These are phyloP conservation scores for Caradrina kadenii DNA, from an alignment of 2,888 invertebrate genomes.

Conservation along the genomic window DNA sequence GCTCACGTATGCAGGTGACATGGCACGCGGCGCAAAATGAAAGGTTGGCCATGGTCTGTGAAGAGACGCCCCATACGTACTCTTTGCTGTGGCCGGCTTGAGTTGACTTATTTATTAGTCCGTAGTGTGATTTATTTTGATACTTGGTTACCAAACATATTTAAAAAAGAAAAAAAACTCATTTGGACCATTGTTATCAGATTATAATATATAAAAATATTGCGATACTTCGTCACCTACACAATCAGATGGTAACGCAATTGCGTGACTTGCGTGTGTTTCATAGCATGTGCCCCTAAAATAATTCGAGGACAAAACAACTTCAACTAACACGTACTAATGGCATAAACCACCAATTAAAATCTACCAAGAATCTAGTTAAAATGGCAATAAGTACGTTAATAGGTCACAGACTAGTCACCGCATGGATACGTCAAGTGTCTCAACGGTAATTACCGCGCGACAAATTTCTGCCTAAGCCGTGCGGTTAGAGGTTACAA, in stretches of 20 bases:
- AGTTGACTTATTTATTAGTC: not conserved
- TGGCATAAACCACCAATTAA: constrained; percentile 25
- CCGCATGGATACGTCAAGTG: constrained; percentile 48
- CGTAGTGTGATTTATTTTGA: too few relatives aligned
- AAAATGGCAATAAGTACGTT: constrained; percentile 13
- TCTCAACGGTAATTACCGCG: constrained; percentile 29
- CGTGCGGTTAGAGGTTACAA: constrained; percentile 15
- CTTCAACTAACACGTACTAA: not conserved
- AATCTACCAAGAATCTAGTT: not conserved
- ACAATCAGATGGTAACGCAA: constrained; percentile 5
- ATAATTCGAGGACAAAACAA: not conserved
- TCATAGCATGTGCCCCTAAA: constrained; percentile 5
- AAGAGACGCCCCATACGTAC: too few relatives aligned
- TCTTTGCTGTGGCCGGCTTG: too few relatives aligned
- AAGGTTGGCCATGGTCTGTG: too few relatives aligned
- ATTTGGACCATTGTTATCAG: not conserved
- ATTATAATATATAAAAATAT: not conserved
- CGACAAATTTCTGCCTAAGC: constrained; percentile 20
- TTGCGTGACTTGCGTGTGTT: constrained; percentile 30
- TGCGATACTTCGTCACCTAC: not conserved
- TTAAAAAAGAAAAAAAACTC: not conserved
- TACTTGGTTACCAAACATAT: too few relatives aligned
- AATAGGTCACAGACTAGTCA: constrained; percentile 20
- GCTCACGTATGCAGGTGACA: too few relatives aligned
- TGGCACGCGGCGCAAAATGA: too few relatives aligned